A percentile compares a stretch with the other conserved stretches of the same genome.
These are phyloP conservation scores for Andrena chrysosceles DNA, from an alignment of 2,888 invertebrate genomes.

Conservation along the genomic window DNA sequence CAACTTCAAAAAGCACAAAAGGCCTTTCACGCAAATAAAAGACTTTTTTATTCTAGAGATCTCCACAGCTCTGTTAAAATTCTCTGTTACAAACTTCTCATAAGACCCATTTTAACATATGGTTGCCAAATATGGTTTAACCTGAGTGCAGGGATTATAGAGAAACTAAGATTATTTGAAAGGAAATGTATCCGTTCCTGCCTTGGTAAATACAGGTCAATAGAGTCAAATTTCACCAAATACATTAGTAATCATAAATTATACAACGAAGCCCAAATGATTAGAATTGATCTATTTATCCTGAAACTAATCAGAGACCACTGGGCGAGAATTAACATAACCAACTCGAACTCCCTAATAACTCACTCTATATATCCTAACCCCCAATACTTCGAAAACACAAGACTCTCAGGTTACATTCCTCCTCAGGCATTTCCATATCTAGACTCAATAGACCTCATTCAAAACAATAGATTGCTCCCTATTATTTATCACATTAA, in stretches of 20 bases:
- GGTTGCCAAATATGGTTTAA: too few relatives aligned
- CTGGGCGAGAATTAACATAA: neutral
- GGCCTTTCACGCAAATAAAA: too few relatives aligned
- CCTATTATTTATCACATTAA: too few relatives aligned
- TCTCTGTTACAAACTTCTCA: neutral
- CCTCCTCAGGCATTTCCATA: too few relatives aligned
- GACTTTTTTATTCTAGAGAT: neutral
- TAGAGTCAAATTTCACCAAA: neutral
- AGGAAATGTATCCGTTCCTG: conserved; percentile 1
- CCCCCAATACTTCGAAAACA: too few relatives aligned
- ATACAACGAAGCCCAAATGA: conserved; percentile 31
- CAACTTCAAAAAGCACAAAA: too few relatives aligned
- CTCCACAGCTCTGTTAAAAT: neutral
- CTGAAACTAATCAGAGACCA: conserved; percentile 9
- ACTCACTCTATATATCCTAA: too few relatives aligned
- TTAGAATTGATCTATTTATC: conserved; percentile 35
- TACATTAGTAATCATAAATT: neutral
- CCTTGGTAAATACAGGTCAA: neutral
- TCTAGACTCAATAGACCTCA: too few relatives aligned
- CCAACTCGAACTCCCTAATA: too few relatives aligned
- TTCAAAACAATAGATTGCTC: too few relatives aligned
- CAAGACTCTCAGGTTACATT: too few relatives aligned
- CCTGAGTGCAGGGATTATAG: neutral
- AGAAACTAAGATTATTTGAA: neutral
- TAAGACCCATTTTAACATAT: too few relatives aligned